Evolutionary conservation across 2,888 invertebrate genomes (phyloP), one percentile per base, ranked within the genome.

Genomic region (Ophion slaviceki): DNA sequence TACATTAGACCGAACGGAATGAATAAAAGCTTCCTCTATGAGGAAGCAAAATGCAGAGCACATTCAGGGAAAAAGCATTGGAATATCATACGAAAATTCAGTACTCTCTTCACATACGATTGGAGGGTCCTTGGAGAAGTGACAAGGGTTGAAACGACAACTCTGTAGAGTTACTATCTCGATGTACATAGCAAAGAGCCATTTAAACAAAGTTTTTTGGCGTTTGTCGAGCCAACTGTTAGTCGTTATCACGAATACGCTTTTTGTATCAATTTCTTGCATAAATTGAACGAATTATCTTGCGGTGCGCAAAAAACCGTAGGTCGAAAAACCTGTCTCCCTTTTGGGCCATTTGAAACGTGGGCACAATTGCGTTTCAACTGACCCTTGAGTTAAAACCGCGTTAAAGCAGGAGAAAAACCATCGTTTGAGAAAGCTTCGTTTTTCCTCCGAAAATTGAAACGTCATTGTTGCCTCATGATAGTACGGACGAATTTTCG

Each of bases 121-220:
- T 61, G 61, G 14, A 57, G 47, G 20, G 32, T 36, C 10, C 32
- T 36, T 10, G 4, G 45, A 64, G 36, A 70, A 40, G 62, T 57
- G 53, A 71, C 24, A 75, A 11, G 20, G 68, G 28, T 67, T 67
- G 28, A 64, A 66, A 72, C 14, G 70, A 61, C 47, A 40, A 20
- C 57, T 47, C 57, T 28, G n/a, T 64, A 14, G 67, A 67, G 67
- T 72, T 61, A 59, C 61, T 2, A n/a, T 24, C 61, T 79, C 82
- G 61, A 80, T 76, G 72, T 80, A 72, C 71, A 85, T 80, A 82
- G 76, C 82, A 71, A 68, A 78, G 64, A 74, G 74, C 80, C 72
- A 78, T 74, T 45, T 47, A 11, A 45, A 67, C n/a, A 53, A 75
- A 70, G 47, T 62, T 67, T 75, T 47, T 53, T 68, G 40, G 61